Percentiles rank a stretch among this genome's conserved stretches.
Evolutionary conservation across 2,888 invertebrate species (phyloP).

Genomic region (Ganaspis brasiliensis): DNA sequence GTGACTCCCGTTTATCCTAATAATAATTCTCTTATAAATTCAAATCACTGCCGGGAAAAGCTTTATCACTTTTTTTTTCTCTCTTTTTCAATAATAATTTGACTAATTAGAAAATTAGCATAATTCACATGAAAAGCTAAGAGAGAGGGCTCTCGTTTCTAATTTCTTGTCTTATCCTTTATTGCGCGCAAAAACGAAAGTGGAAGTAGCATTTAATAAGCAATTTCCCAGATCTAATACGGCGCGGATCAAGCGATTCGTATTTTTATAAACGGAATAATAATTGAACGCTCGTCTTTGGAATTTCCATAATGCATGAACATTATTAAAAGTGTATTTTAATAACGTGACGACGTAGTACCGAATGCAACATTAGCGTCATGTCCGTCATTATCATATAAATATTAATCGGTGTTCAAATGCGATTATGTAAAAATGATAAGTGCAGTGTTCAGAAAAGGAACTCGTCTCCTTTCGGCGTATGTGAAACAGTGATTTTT

Average conservation of each 20-base stretch:
- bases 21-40: constrained; percentile 21
- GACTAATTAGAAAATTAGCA: too few relatives aligned
- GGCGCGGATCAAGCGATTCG: constrained; percentile 11
- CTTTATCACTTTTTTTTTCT: too few relatives aligned
- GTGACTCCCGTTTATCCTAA: constrained; percentile 31
- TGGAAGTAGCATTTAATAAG: constrained; percentile 37
- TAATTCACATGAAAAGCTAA: neutral
- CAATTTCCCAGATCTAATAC: constrained; percentile 31
- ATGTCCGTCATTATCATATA: constrained; percentile 65
- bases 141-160: neutral
- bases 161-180: neutral
- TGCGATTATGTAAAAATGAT: constrained; percentile 74
- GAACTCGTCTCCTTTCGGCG: constrained; percentile 50
- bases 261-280: constrained; percentile 61
- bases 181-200: neutral
- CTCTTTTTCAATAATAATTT: neutral
- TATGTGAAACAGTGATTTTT: constrained; percentile 60
- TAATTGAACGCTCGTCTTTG: constrained; percentile 57
- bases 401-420: constrained; percentile 70
- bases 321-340: constrained; percentile 63
- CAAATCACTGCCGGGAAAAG: constrained; percentile 1
- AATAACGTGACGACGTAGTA: constrained; percentile 51
- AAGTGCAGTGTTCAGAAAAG: constrained; percentile 63
- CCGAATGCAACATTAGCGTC: constrained; percentile 55
- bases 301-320: constrained; percentile 69